Percentiles rank a stretch among this genome's conserved stretches.
Evolutionary conservation across 2,113 vertebrate species (phyloP).

Genomic region (Chaetodon trifascialis): DNA sequence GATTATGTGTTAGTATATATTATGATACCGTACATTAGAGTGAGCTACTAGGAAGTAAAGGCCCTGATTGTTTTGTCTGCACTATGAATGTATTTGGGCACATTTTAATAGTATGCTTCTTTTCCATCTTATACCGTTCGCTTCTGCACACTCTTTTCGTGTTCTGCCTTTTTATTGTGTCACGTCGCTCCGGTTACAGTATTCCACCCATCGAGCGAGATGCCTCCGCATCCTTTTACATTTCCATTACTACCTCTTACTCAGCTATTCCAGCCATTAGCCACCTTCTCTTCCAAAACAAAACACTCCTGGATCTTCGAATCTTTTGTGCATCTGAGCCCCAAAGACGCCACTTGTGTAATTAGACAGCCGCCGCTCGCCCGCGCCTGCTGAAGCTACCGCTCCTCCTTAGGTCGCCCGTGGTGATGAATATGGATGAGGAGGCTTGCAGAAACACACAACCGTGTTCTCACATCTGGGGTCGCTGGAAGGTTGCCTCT

Average conservation of each 20-base stretch:
- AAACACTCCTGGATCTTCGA: conserved; percentile 15
- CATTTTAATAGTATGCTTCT: conserved; percentile 38
- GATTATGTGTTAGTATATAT: conserved; percentile 45
- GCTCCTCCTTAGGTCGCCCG: conserved; percentile 17
- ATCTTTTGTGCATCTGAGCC: conserved; percentile 16
- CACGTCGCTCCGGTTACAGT: conserved; percentile 1
- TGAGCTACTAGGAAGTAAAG: conserved; percentile 32
- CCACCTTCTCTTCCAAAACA: not conserved
- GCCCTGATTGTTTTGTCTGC: conserved; percentile 67
- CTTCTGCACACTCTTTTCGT: conserved; percentile 16
- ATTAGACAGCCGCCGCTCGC: conserved; percentile 41
- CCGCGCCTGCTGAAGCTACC: conserved; percentile 25
- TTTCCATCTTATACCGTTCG: conserved; percentile 6
- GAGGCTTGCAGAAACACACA: conserved; percentile 19
- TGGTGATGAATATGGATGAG: conserved; percentile 56
- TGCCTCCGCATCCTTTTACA: conserved; percentile 12
- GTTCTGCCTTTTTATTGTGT: conserved; percentile 7
- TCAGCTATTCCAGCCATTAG: conserved; percentile 20
- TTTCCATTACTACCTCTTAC: conserved; percentile 67
- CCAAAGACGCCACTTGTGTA: conserved; percentile 23
- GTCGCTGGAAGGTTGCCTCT: conserved; percentile 40
- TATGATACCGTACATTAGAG: conserved; percentile 52
- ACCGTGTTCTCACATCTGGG: conserved; percentile 31
- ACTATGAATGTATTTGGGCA: conserved; percentile 74
- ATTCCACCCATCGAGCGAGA: not conserved